Conservation (phyloP, 1,140 invertebrate genomes). For the Drosophila pseudoananassae region DNA sequence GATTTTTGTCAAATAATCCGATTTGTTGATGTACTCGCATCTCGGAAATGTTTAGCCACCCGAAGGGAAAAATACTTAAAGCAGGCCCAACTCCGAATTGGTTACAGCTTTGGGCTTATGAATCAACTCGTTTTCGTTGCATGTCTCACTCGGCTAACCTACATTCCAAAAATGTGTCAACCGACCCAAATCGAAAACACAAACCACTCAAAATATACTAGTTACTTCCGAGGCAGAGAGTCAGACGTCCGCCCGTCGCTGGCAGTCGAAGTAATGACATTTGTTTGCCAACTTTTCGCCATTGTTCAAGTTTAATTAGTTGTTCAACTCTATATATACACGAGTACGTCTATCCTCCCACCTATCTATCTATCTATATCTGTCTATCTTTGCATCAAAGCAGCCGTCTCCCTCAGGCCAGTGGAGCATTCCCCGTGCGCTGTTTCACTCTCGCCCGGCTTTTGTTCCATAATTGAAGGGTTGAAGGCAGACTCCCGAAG, state of each 20-base stretch:
- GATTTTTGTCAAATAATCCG: slow-evolving; percentile 80
- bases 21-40: slow-evolving; percentile 71
- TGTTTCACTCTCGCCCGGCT: neutral
- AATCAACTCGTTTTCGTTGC: slow-evolving; percentile 58
- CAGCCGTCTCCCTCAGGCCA: slow-evolving; percentile 5
- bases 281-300: slow-evolving; percentile 74
- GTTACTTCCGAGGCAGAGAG: slow-evolving; percentile 21
- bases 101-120: slow-evolving; percentile 77
- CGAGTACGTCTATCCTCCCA: slow-evolving; percentile 3
- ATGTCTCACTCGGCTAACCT: slow-evolving; percentile 63
- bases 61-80: slow-evolving; percentile 10
- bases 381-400: slow-evolving; percentile 11
- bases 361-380: slow-evolving; percentile 6
- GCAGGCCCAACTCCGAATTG: slow-evolving; percentile 51
- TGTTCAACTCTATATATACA: slow-evolving; percentile 57
- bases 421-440: neutral
- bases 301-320: slow-evolving; percentile 80
- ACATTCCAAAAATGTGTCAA: slow-evolving; percentile 68
- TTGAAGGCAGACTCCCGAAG: slow-evolving; percentile 9
- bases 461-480: slow-evolving; percentile 28
- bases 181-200: slow-evolving; percentile 41
- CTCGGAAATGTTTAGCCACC: slow-evolving; percentile 35
- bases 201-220: slow-evolving; percentile 28
- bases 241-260: neutral
- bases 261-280: slow-evolving; percentile 60